These are phyloP conservation scores for Austrolebias charrua DNA, from an alignment of 2,797 vertebrate genomes.

Conservation along the genomic window DNA sequence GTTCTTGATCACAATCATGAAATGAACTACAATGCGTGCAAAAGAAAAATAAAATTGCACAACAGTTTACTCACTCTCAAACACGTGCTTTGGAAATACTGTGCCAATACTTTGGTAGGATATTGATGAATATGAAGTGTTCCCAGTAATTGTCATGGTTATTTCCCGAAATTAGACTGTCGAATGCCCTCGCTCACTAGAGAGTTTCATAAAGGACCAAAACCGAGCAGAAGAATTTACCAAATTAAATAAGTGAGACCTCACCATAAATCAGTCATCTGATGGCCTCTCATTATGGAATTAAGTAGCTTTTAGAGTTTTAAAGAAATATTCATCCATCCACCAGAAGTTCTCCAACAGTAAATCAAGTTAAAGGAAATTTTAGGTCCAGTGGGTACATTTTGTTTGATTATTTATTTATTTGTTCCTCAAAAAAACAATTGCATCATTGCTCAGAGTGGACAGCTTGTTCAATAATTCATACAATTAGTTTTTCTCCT, in stretches of 20 bases:
- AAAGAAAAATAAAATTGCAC: conserved; percentile 23
- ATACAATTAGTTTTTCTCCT: conserved; percentile 80
- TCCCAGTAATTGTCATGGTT: conserved; percentile 4
- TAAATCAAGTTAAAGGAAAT: conserved; percentile 48
- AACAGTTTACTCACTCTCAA: conserved; percentile 6
- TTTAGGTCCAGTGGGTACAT: conserved; percentile 48
- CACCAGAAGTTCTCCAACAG: conserved; percentile 16
- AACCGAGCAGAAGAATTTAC: conserved; percentile 31
- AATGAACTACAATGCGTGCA: conserved; percentile 26
- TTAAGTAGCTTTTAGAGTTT: conserved; percentile 27
- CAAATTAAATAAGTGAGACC: conserved; percentile 17
- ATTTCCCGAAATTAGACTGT: conserved; percentile 16
- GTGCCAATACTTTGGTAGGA: neutral
- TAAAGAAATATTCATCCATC: conserved; percentile 36
- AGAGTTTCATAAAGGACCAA: conserved; percentile 13
- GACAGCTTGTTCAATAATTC: conserved; percentile 79
- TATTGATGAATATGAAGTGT: conserved; percentile 6
- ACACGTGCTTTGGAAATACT: conserved; percentile 1
- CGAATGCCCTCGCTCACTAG: neutral
- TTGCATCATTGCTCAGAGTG: conserved; percentile 69
- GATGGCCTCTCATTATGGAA: conserved; percentile 35
- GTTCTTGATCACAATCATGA: conserved; percentile 21
- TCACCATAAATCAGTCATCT: conserved; percentile 26
- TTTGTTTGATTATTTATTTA: conserved; percentile 47
- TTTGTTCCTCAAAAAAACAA: conserved; percentile 46